These are phyloP conservation scores for Pseudomyrmex sp. DNA, from an alignment of 1,140 invertebrate genomes.

Conservation along the genomic window DNA sequence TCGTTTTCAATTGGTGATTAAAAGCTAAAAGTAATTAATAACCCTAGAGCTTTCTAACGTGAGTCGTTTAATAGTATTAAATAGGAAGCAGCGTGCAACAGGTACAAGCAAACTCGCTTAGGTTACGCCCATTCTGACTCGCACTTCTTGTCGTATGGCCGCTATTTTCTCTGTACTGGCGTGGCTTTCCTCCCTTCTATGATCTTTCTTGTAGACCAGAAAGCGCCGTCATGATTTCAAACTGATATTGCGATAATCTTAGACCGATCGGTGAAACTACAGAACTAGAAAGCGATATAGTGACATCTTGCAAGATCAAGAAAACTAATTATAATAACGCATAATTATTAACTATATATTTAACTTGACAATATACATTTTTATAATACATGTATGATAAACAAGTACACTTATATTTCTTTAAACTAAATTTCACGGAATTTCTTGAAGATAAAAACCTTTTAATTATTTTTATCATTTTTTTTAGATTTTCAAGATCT, in stretches of 20 bases:
- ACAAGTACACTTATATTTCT: no score
- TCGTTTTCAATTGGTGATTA: conserved; percentile 69
- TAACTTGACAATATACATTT: neutral
- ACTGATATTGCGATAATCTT: neutral
- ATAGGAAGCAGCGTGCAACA: conserved; percentile 75
- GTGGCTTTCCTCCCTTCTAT: conserved; percentile 73
- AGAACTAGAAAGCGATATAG: neutral
- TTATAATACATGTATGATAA: neutral
- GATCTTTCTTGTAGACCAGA: conserved; percentile 57
- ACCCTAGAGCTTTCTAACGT: conserved; percentile 68
- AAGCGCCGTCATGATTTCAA: conserved; percentile 44
- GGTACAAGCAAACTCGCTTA: conserved; percentile 64
- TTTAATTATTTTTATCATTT: conserved; percentile 18
- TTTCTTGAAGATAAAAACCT: neutral
- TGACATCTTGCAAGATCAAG: neutral
- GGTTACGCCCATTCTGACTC: conserved; percentile 72
- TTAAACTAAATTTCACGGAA: neutral
- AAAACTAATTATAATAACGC: conserved; percentile 1
- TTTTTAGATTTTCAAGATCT: neutral
- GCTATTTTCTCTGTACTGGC: conserved; percentile 71
- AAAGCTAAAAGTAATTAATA: conserved; percentile 18
- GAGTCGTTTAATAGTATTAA: conserved; percentile 71
- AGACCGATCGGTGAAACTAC: neutral
- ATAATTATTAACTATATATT: neutral
- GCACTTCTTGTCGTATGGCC: conserved; percentile 60